phyloP scores from a whole-genome alignment of 2,113 vertebrate species.

The Odocoileus virginianus region DNA sequence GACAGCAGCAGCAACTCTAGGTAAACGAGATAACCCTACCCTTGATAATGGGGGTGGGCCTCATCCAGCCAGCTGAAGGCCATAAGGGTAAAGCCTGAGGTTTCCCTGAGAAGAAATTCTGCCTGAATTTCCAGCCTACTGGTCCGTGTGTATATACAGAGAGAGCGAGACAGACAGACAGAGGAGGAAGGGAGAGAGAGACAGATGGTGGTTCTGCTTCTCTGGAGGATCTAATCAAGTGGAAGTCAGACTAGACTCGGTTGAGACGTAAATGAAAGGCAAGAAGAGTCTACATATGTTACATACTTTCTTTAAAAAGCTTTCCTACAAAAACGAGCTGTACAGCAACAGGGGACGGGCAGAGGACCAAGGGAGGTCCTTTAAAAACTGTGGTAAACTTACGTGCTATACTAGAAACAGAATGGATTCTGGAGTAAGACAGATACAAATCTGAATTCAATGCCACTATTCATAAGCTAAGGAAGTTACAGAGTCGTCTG shows the following conservation, averaged over 20 bases:
- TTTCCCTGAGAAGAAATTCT: not conserved
- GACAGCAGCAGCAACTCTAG: not conserved
- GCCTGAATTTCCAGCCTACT: not conserved
- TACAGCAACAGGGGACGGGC: not conserved
- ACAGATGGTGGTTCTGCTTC: not conserved
- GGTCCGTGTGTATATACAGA: not conserved
- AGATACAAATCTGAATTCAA: not conserved
- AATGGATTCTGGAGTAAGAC: not conserved
- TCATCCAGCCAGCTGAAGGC: not conserved
- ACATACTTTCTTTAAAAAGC: slow-evolving; percentile 1
- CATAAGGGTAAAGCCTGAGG: not conserved
- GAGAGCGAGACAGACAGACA: not conserved
- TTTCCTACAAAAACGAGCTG: not conserved
- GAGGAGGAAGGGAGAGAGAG: not conserved
- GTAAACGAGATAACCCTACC: not conserved
- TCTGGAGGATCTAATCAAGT: not conserved
- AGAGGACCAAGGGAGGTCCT: not conserved
- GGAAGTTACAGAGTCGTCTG: not conserved
- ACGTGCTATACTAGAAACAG: not conserved
- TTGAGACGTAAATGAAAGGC: slow-evolving; percentile 23
- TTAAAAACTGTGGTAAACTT: not conserved
- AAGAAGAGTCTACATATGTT: not conserved
- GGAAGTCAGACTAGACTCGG: not conserved
- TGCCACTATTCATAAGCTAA: not conserved
- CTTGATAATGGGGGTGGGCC: not conserved